These are phyloP conservation scores for Pocillopora grandis DNA, from an alignment of 92 coral and sea anemone species.

Conservation along the genomic window DNA sequence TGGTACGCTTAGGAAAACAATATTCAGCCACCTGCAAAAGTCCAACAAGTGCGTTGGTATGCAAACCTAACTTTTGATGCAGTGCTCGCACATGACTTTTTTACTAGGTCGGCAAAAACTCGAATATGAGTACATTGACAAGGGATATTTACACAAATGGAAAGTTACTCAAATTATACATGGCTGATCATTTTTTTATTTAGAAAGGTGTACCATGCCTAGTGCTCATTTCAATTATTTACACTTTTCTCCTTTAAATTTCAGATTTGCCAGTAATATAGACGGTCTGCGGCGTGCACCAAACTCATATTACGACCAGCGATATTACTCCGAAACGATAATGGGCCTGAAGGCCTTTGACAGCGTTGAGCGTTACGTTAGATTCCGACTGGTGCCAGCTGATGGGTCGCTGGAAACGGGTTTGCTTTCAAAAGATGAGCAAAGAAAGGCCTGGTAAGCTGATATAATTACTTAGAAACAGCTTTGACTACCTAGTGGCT, in stretches of 20 bases:
- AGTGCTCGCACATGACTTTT: too few relatives aligned
- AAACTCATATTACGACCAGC: constrained; percentile 68
- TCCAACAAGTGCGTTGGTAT: too few relatives aligned
- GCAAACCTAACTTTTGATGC: too few relatives aligned
- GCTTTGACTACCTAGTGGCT: not conserved
- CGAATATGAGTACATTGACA: too few relatives aligned
- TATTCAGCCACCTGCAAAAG: too few relatives aligned
- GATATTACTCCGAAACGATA: constrained; percentile 65
- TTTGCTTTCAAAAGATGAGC: constrained; percentile 68
- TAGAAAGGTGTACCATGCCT: too few relatives aligned
- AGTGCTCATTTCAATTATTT: too few relatives aligned
- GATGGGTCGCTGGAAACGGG: constrained; percentile 82
- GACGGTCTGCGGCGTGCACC: constrained; percentile 83
- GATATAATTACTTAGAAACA: not conserved
- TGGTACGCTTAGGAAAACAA: too few relatives aligned
- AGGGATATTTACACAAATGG: too few relatives aligned
- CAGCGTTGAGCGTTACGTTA: constrained; percentile 58
- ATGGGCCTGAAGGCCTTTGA: constrained; percentile 69
- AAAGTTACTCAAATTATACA: too few relatives aligned
- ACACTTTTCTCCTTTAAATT: not conserved
- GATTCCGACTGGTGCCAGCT: constrained; percentile 77
- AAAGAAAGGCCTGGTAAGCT: constrained; percentile 66
- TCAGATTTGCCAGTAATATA: constrained; percentile 54
- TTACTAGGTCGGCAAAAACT: too few relatives aligned
- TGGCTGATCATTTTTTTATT: too few relatives aligned